Base-by-base conservation (phyloP, 2,113 vertebrate genomes). In the Oreochromis tanganicae region DNA sequence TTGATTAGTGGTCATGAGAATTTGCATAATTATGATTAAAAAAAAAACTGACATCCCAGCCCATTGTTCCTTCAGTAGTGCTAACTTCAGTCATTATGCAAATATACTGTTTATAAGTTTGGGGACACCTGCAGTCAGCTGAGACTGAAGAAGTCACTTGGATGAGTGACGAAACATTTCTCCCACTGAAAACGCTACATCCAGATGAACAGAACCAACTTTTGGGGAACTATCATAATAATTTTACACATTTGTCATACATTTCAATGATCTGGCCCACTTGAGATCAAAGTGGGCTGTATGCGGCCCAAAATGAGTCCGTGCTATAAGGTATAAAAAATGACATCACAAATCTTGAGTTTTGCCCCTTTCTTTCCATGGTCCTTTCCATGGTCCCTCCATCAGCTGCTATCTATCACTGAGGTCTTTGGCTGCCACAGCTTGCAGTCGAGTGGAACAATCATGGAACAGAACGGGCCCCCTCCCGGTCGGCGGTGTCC, bases 391-490 rank as follows among this genome's bases (percentile, higher is more conserved):
- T 1, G 21, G 73, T 79, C 80, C 59, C 79, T 82, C 75, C 89
- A 88, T 93, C 91, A 89, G 48, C 92, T 61, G 86, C 87, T 19
- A 24, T 50, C 88, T 89, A 89, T 84, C 90, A 81, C 79, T 88
- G 91, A 90, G 89, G 84, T 83, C 81, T 78, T 21, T 61, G 90
- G 90, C 82, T 90, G 89, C 32, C 86, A 9, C 93, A 88, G 93
- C 89, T 85, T 88, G 91, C 55, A 83, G 85, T 59, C 21, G 83
- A 90, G 84, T 87, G 87, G 85, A 94, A 93, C 75, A 92, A 94
- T 94, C 92, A 91, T 27, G 80, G 57, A 93, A 82, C 89, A 91
- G 88, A 82, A 88, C 68, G 89, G 83, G 82, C 78, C 71, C 41
- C 9, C 55, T 87, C 83, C 80, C 78, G 50, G 38, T 41, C 4